Base-by-base conservation (phyloP, 2,797 vertebrate species). In the Pseudomugil gertrudae region DNA sequence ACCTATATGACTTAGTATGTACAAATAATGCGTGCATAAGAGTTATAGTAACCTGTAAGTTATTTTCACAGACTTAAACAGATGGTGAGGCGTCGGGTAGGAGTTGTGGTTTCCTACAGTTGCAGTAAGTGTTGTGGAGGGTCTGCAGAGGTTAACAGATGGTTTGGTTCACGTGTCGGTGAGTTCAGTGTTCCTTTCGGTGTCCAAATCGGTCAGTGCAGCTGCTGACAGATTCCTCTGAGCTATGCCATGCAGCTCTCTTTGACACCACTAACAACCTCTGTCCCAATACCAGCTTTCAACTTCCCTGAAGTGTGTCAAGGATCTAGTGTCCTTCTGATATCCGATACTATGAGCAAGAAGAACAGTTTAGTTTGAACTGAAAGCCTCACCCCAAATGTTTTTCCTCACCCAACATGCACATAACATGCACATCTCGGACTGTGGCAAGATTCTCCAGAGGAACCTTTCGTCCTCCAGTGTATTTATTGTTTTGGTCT, bases 261-360 rank as follows among this genome's bases (percentile, higher is more conserved):
- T 86, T 75, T 75, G 74, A 79, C 74, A 84, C 38, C 63, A 26
- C 27, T 8, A 9, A 11, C 69, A 83, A 90, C 74, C 87, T 72
- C 59, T 82, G 80, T 63, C 71, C 55, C 10, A 35, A 17, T 45
- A n/a, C 47, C 38, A 69, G 23, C 54, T 62, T 48, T 4, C 26
- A 38, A 26, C 38, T 59, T 32, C 58, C 57, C 29, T 61, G 10
- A 76, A 86, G 67, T 68, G 61, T 80, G 81, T 84, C 80, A 68
- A 63, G 72, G 76, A 73, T 88, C 17, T 5, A 65, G 45, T 79
- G 78, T 83, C 76, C 59, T 74, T 76, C 57, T n/a, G n/a, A n/a
- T n/a, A n/a, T n/a, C n/a, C n/a, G n/a, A n/a, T n/a, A n/a, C n/a
- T n/a, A n/a, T n/a, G n/a, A n/a, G n/a, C n/a, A n/a, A n/a, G n/a